Evolutionary conservation across 2,113 vertebrate species (phyloP).

Genomic region (Potamarius usumacintae): DNA sequence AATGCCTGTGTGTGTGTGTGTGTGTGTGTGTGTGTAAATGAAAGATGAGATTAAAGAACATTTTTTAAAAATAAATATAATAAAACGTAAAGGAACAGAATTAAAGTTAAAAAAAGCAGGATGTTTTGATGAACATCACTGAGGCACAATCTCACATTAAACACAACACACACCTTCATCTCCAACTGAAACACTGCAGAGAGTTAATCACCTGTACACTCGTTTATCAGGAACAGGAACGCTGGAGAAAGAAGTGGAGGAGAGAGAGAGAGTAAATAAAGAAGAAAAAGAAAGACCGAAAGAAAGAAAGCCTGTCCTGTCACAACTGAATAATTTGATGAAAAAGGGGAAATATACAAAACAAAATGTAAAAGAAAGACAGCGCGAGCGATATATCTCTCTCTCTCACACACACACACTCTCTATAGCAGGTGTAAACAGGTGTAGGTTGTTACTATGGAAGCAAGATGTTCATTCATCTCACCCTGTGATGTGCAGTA

Average conservation of each 20-base stretch:
- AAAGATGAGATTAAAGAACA: conserved; percentile 14
- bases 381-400: no score
- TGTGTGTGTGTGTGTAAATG: conserved; percentile 62
- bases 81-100: neutral
- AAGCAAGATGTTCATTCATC: neutral
- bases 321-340: no score
- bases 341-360: neutral
- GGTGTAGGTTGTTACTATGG: neutral
- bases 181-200: no score
- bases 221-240: no score
- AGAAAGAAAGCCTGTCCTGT: no score
- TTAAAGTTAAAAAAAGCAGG: neutral
- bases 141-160: no score
- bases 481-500: neutral
- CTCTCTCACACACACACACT: neutral
- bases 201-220: no score
- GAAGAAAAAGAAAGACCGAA: neutral
- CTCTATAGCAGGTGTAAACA: no score
- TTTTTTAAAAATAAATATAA: neutral
- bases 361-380: neutral
- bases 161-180: no score
- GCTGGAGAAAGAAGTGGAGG: conserved; percentile 28
- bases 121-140: no score
- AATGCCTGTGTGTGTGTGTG: conserved; percentile 68
- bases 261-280: conserved; percentile 34